Conservation (phyloP, 2,888 invertebrate species). For the Sarcophaga variegata region DNA sequence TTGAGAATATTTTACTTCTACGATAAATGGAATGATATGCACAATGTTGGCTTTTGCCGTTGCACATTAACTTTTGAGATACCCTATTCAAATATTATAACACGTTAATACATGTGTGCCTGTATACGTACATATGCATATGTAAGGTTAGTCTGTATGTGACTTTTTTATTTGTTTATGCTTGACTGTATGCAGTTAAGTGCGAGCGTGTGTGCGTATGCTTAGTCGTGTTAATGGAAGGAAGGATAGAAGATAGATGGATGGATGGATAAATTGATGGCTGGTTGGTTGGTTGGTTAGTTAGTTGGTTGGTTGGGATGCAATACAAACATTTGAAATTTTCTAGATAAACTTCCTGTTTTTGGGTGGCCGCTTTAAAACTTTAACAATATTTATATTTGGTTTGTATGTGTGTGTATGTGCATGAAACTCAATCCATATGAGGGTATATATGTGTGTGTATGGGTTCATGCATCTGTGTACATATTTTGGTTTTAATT, state of each 20-base stretch:
- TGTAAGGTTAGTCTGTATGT: neutral
- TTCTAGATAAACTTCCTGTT: slow-evolving; percentile 61
- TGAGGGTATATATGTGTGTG: neutral
- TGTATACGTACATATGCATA: neutral
- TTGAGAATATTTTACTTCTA: too few relatives aligned
- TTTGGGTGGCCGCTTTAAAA: slow-evolving; percentile 55
- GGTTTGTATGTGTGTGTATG: neutral
- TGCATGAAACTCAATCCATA: neutral
- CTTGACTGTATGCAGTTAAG: slow-evolving; percentile 15
- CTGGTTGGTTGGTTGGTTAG: slow-evolving; percentile 34
- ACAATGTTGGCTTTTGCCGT: neutral
- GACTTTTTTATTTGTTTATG: slow-evolving; percentile 30
- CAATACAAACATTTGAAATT: slow-evolving; percentile 61
- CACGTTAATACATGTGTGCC: slow-evolving; percentile 13
- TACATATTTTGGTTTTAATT: neutral
- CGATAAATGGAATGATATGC: too few relatives aligned
- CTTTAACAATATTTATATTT: neutral
- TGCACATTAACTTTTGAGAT: neutral
- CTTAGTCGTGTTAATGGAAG: neutral
- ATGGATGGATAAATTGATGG: slow-evolving; percentile 33
- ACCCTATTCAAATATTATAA: neutral
- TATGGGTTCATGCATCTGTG: neutral
- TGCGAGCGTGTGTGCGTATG: neutral
- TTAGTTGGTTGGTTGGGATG: slow-evolving; percentile 42
- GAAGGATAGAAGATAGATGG: slow-evolving; percentile 13